Evolutionary conservation across 2,888 invertebrate genomes (phyloP).

Genomic region (Drosophila emarginata): DNA sequence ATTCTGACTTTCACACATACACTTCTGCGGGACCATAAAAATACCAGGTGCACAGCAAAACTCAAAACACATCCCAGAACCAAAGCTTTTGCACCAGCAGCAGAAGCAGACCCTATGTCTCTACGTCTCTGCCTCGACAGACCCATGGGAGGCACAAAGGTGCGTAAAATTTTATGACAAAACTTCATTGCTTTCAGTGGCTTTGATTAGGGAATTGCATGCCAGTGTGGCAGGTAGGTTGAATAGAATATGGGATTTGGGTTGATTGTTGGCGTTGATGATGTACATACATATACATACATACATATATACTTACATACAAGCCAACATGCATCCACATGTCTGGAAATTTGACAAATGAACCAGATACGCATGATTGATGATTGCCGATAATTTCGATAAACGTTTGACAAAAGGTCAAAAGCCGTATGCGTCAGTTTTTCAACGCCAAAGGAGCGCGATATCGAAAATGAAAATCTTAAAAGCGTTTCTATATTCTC

Average conservation of each 20-base stretch:
- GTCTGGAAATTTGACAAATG: conserved; percentile 59
- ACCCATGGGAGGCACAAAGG: conserved; percentile 53
- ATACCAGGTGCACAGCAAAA: conserved; percentile 57
- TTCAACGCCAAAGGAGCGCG: neutral
- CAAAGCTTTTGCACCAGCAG: conserved; percentile 23
- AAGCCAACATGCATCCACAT: conserved; percentile 6
- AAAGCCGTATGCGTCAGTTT: neutral
- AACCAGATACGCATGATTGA: conserved; percentile 16
- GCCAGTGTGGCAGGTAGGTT: neutral
- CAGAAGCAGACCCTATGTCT: conserved; percentile 9
- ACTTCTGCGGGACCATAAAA: conserved; percentile 41
- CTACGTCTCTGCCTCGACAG: conserved; percentile 8
- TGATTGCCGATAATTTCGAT: conserved; percentile 6
- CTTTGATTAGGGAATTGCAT: conserved; percentile 59
- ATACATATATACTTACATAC: neutral
- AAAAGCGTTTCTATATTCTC: neutral
- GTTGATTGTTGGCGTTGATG: conserved; percentile 15
- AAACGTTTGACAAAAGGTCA: conserved; percentile 4
- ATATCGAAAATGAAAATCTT: neutral
- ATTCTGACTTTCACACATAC: conserved; percentile 19
- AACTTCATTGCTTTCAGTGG: conserved; percentile 59
- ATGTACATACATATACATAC: conserved; percentile 13
- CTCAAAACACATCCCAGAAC: conserved; percentile 20
- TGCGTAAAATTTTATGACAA: conserved; percentile 67
- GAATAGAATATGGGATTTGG: conserved; percentile 6